Conservation (phyloP, 2,888 invertebrate species). For the Ptychoptera contaminata region DNA sequence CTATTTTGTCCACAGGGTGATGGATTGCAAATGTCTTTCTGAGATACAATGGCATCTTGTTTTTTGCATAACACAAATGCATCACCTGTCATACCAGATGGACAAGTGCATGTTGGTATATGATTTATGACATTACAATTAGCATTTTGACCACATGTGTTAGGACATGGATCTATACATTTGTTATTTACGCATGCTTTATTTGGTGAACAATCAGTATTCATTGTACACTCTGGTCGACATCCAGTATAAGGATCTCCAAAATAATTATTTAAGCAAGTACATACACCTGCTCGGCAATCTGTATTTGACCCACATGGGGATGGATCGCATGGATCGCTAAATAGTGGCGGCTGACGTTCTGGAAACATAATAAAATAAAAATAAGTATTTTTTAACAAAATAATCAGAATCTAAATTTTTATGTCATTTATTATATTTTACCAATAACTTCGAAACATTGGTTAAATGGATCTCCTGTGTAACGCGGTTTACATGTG, state of each 20-base stretch:
- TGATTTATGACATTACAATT: conserved; percentile 58
- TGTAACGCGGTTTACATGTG: conserved; percentile 39
- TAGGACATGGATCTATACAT: conserved; percentile 58
- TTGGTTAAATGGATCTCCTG: conserved; percentile 50
- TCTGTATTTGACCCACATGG: conserved; percentile 63
- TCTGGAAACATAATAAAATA: conserved; percentile 14
- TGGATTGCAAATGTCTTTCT: conserved; percentile 43
- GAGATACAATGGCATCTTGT: conserved; percentile 4
- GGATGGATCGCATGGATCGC: conserved; percentile 54
- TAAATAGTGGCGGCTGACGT: conserved; percentile 37
- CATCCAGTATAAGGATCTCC: conserved; percentile 49
- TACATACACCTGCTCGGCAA: conserved; percentile 50
- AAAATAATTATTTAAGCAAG: conserved; percentile 41
- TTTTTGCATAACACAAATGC: conserved; percentile 46
- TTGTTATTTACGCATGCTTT: conserved; percentile 56
- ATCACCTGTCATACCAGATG: conserved; percentile 47
- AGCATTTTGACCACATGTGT: conserved; percentile 55
- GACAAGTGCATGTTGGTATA: conserved; percentile 56
- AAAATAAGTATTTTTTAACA: conserved; percentile 6
- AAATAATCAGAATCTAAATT: background rate
- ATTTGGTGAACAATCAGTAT: conserved; percentile 51
- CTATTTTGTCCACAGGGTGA: conserved; percentile 65
- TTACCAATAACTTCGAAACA: conserved; percentile 34
- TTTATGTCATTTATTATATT: background rate
- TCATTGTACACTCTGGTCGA: conserved; percentile 55